A percentile compares a stretch with the other conserved stretches of the same genome.
These are phyloP conservation scores for Melanostoma mellinum DNA, from an alignment of 2,888 invertebrate species.

Conservation along the genomic window DNA sequence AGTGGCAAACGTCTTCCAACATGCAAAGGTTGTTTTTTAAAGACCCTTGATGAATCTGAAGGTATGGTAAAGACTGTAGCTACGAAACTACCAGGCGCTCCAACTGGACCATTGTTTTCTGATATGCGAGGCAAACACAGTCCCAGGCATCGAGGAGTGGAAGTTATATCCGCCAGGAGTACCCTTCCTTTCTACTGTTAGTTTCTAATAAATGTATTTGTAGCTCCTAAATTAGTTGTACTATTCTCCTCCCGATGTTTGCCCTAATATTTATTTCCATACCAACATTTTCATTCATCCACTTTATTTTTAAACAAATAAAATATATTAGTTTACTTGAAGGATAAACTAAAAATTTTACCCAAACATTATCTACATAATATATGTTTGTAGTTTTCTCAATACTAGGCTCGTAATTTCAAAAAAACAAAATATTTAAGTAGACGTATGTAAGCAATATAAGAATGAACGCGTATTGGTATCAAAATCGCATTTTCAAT, in stretches of 20 bases:
- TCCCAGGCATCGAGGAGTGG: slow-evolving; percentile 20
- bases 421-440: neutral
- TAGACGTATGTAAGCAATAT: neutral
- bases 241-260: too few species aligned
- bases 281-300: too few species aligned
- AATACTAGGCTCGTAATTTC: slow-evolving; percentile 2
- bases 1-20: slow-evolving; percentile 45
- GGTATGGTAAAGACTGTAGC: slow-evolving; percentile 58
- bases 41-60: slow-evolving; percentile 60
- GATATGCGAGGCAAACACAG: slow-evolving; percentile 34
- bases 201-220: neutral
- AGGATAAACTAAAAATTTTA: too few species aligned
- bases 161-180: slow-evolving; percentile 55
- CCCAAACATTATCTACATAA: too few species aligned
- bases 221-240: too few species aligned
- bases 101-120: slow-evolving; percentile 13
- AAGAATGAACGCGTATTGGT: neutral
- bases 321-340: too few species aligned
- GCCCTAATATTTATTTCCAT: too few species aligned
- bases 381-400: too few species aligned
- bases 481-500: neutral
- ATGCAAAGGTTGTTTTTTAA: slow-evolving; percentile 57
- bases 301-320: too few species aligned
- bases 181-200: slow-evolving; percentile 58
- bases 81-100: slow-evolving; percentile 31